A percentile compares a stretch with the other conserved stretches of the same genome.
Conservation (phyloP, 2,888 invertebrate species). For the Drosophila recens region DNA sequence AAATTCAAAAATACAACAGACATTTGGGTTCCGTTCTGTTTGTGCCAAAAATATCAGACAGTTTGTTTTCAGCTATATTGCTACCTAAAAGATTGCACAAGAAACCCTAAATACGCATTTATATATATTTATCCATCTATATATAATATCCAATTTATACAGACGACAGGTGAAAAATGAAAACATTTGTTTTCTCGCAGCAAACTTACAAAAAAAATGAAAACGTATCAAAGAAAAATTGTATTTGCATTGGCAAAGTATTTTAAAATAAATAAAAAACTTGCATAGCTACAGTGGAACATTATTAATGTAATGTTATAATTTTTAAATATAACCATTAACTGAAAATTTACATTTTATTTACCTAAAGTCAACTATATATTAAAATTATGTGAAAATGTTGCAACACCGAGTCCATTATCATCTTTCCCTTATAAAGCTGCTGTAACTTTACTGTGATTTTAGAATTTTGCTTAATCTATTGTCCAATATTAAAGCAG, state of each 20-base stretch:
- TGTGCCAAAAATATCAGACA: conserved; percentile 56
- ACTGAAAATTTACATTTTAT: no score
- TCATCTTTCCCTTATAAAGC: no score
- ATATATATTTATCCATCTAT: conserved; percentile 2
- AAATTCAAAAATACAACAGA: conserved; percentile 32
- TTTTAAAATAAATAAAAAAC: neutral
- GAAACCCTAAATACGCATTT: conserved; percentile 4
- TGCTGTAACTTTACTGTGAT: no score
- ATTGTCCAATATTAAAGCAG: no score
- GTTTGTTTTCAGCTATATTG: conserved; percentile 15
- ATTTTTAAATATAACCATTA: no score
- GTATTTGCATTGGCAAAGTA: neutral
- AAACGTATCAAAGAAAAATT: conserved; percentile 5
- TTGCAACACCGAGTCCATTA: no score
- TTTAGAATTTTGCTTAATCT: no score
- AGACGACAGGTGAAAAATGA: conserved; percentile 64
- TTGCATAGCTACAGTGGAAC: conserved; percentile 1
- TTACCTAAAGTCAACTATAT: neutral
- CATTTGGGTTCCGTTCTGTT: conserved; percentile 19
- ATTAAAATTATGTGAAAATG: neutral
- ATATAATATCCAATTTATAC: conserved; percentile 30
- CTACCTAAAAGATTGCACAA: conserved; percentile 5
- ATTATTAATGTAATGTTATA: no score
- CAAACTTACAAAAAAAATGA: conserved; percentile 16
- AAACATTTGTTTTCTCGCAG: conserved; percentile 42